phyloP scores from a whole-genome alignment of 2,797 vertebrate genomes.

The Channa striata region DNA sequence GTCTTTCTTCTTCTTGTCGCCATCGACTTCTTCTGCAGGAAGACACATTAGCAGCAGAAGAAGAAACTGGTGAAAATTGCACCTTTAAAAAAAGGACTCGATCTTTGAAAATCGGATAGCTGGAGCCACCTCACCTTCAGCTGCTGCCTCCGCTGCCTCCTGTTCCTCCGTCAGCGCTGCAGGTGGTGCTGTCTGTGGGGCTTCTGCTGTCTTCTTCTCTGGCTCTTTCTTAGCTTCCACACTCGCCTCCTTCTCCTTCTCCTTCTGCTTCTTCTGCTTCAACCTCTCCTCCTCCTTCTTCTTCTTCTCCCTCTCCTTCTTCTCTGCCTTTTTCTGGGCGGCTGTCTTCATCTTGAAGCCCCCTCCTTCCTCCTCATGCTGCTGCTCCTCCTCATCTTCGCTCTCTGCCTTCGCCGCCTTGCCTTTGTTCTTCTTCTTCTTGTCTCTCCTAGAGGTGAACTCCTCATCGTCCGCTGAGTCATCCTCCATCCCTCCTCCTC shows the following conservation, averaged over 20 bases:
- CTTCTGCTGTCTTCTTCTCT: slow-evolving; percentile 51
- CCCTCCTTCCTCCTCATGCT: slow-evolving; percentile 78
- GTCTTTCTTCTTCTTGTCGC: slow-evolving; percentile 96
- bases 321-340: slow-evolving; percentile 98
- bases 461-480: slow-evolving; percentile 76
- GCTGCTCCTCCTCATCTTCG: slow-evolving; percentile 70
- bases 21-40: slow-evolving; percentile 88
- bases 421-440: slow-evolving; percentile 86
- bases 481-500: slow-evolving; percentile 50
- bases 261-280: slow-evolving; percentile 82
- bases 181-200: slow-evolving; percentile 17
- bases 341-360: slow-evolving; percentile 95
- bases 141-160: slow-evolving; percentile 77
- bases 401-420: slow-evolving; percentile 75
- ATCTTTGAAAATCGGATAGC: too few relatives aligned
- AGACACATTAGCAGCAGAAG: not conserved
- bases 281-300: slow-evolving; percentile 91
- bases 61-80: not conserved
- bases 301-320: slow-evolving; percentile 94
- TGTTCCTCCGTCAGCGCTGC: slow-evolving; percentile 57
- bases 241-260: slow-evolving; percentile 68
- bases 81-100: not conserved
- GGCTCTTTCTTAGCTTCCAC: slow-evolving; percentile 64
- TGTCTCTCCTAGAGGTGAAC: slow-evolving; percentile 79
- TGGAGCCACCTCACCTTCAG: slow-evolving; percentile 73